Evolutionary conservation across 2,797 vertebrate species (phyloP).

Genomic region (Eulemur rubriventer): DNA sequence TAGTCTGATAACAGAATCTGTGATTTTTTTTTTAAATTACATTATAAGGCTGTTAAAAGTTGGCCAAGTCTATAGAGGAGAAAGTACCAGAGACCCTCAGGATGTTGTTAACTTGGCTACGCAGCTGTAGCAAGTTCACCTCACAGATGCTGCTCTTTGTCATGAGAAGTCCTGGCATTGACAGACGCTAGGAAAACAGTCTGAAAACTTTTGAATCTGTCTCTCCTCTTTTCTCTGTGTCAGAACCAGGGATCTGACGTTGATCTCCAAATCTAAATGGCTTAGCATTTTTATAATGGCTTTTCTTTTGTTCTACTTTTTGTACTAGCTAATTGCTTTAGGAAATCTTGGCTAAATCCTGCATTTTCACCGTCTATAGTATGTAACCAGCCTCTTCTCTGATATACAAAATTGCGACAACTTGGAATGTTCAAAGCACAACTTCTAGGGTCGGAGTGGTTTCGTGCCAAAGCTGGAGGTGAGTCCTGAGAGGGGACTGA

Average conservation of each 20-base stretch:
- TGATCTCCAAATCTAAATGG: slow-evolving; percentile 22
- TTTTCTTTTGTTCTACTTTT: neutral
- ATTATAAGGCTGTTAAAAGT: neutral
- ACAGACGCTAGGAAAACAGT: neutral
- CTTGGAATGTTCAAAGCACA: neutral
- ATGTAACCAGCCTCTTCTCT: slow-evolving; percentile 6
- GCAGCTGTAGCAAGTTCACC: neutral
- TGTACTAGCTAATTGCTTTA: slow-evolving; percentile 37
- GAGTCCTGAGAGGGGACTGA: slow-evolving; percentile 14
- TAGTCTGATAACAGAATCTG: neutral
- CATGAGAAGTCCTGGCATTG: neutral
- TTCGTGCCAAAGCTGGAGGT: slow-evolving; percentile 35
- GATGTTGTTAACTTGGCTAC: neutral
- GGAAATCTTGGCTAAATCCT: slow-evolving; percentile 43
- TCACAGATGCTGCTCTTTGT: neutral
- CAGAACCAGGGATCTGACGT: neutral
- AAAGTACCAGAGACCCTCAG: neutral
- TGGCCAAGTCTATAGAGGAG: neutral
- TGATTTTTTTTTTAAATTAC: neutral
- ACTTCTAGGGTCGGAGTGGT: slow-evolving; percentile 18
- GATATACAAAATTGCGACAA: neutral
- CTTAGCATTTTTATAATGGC: slow-evolving; percentile 1
- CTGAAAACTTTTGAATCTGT: neutral
- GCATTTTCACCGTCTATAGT: neutral
- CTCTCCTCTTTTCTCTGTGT: neutral